A percentile compares a stretch with the other conserved stretches of the same genome.
These are phyloP conservation scores for Empidonax alnorum DNA, from an alignment of 2,113 vertebrate genomes.

Conservation along the genomic window DNA sequence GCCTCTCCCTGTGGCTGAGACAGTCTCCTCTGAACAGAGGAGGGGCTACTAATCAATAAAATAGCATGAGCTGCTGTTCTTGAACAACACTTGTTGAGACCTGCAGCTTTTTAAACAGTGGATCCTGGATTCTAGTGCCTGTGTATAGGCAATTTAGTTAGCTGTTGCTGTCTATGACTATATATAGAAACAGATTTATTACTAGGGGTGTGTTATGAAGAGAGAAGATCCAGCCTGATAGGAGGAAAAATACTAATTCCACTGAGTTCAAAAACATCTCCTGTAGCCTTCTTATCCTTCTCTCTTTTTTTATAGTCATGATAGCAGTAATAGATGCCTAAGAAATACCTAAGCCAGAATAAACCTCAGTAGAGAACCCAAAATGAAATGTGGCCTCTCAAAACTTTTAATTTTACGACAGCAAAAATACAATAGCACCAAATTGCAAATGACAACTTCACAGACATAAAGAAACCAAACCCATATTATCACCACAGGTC, in stretches of 20 bases:
- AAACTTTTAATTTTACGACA: not conserved
- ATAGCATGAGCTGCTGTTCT: not conserved
- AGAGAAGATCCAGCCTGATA: slow-evolving; percentile 15
- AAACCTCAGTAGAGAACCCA: not conserved
- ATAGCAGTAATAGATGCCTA: not conserved
- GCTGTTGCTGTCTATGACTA: not conserved
- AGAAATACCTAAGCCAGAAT: slow-evolving; percentile 10
- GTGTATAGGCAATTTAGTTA: not conserved
- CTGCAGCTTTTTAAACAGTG: not conserved
- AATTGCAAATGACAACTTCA: not conserved
- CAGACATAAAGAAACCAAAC: not conserved
- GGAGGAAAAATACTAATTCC: slow-evolving; percentile 20
- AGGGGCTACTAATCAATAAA: not conserved
- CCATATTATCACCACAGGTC: not conserved
- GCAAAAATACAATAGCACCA: not conserved
- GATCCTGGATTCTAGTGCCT: not conserved
- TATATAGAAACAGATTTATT: slow-evolving; percentile 45
- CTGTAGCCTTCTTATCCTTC: not conserved
- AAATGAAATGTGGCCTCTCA: not conserved
- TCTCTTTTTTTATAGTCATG: not conserved
- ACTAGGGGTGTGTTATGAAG: not conserved
- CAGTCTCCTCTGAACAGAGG: not conserved
- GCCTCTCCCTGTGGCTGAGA: not conserved
- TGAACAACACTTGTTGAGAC: not conserved
- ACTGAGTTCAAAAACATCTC: not conserved